These are phyloP conservation scores for Trogon melanurus DNA, from an alignment of 2,113 vertebrate species.

Conservation along the genomic window DNA sequence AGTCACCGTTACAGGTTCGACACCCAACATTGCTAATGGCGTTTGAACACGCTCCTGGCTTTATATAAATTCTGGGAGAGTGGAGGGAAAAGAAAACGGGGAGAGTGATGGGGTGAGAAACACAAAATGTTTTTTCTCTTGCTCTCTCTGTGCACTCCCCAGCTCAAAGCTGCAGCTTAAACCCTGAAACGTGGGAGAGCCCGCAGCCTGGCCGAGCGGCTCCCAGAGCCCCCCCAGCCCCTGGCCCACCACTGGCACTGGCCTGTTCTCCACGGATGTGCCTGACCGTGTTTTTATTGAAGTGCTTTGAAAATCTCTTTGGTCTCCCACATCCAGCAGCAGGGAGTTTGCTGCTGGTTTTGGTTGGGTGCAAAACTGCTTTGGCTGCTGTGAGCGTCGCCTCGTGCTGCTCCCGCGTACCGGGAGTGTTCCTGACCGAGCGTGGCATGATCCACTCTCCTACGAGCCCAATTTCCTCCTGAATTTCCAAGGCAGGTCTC, in stretches of 20 bases:
- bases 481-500: not conserved
- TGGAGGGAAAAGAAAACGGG: not conserved
- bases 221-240: not conserved
- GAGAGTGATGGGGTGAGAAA: not conserved
- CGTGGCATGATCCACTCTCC: accelerated
- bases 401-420: accelerated
- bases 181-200: not conserved
- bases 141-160: accelerated
- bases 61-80: not conserved
- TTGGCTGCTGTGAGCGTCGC: not conserved
- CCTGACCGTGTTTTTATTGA: not conserved
- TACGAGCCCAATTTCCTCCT: not conserved
- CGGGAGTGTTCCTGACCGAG: not conserved
- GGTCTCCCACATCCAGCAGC: not conserved
- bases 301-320: not conserved
- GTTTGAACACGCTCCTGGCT: not conserved
- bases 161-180: not conserved
- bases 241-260: accelerated
- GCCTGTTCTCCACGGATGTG: accelerated
- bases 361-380: not conserved
- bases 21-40: not conserved
- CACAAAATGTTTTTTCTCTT: not conserved
- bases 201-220: not conserved
- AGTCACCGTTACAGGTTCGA: not conserved
- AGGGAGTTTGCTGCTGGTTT: not conserved